phyloP scores from a whole-genome alignment of 1,140 invertebrate species.

The Papilio polytes region DNA sequence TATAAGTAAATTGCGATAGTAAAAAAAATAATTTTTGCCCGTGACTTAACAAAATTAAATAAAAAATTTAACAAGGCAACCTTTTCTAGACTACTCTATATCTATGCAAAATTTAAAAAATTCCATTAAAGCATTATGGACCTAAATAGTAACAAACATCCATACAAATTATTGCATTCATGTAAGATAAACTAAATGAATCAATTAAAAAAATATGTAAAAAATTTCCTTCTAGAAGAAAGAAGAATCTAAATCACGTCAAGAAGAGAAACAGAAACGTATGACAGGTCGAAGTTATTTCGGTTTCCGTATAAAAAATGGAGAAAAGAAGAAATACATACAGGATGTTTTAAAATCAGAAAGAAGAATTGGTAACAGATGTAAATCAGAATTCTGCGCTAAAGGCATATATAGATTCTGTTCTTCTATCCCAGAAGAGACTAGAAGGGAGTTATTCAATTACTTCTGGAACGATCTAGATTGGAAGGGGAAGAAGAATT shows the following conservation, averaged over 20 bases:
- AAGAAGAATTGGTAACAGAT: conserved; percentile 55
- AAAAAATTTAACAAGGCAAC: no score
- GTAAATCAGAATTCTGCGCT: conserved; percentile 54
- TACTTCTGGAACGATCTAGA: conserved; percentile 68
- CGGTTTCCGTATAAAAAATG: conserved; percentile 51
- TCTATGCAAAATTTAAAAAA: no score
- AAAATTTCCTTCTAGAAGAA: conserved; percentile 50
- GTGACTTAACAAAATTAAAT: no score
- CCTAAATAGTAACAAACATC: no score
- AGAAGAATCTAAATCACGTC: conserved; percentile 51
- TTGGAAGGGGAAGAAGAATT: conserved; percentile 59
- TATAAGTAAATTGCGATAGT: no score
- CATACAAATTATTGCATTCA: no score
- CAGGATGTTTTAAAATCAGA: conserved; percentile 64
- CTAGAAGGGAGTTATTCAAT: conserved; percentile 52
- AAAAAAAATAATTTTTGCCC: no score
- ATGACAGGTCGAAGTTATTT: conserved; percentile 63
- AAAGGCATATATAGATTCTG: conserved; percentile 52
- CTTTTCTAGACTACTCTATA: no score
- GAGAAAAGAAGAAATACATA: conserved; percentile 51
- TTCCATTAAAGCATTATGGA: no score
- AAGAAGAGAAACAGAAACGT: conserved; percentile 60
- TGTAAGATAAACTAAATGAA: no score
- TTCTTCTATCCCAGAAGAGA: conserved; percentile 45
- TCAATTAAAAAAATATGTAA: no score